Base-by-base conservation (phyloP, 2,888 invertebrate species). In the Sinelater perroti region DNA sequence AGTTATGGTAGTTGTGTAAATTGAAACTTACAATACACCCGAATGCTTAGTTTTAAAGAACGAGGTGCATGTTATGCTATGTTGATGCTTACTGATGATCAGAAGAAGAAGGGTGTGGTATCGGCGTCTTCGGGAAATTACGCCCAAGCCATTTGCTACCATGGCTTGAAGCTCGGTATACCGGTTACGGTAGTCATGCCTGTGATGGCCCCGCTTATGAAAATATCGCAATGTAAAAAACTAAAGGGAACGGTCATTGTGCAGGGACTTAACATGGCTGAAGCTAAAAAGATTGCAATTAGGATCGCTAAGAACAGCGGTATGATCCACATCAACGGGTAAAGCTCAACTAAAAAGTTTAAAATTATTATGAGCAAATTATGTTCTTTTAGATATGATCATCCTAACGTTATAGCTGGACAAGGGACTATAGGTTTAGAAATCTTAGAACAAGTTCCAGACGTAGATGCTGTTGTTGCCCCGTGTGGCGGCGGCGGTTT, bases 351-450 rank as follows among this genome's bases (percentile, higher is more conserved):
- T n/a, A n/a, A n/a, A n/a, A n/a, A n/a, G n/a, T n/a, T n/a, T n/a
- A n/a, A n/a, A n/a, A n/a, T n/a, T n/a, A n/a, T n/a, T n/a, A n/a
- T n/a, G n/a, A n/a, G n/a, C n/a, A n/a, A n/a, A n/a, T n/a, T n/a
- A n/a, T n/a, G n/a, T n/a, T n/a, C n/a, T 56, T 51, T 50, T 17
- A 60, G 61, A 4, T 95, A 93, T 72, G 95, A 95, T 75, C 93
- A 95, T 73, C 93, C 94, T 0, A 86, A 93, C 72, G 92, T 95
- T 63, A 87, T 95, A 82, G 91, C 94, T 1, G 95, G 95, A 0
- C 93, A 94, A 75, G 95, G 95, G 7, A 95, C 95, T 0, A 84
- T 94, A 70, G 95, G 93, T 0, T 77, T 95, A 64, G 95, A 95
- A 79, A 92, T 95, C 54, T 76, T 92, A 16, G 93, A 95, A 69